These are phyloP conservation scores for Tetramorium simillimum DNA, from an alignment of 1,140 invertebrate species.

Conservation along the genomic window DNA sequence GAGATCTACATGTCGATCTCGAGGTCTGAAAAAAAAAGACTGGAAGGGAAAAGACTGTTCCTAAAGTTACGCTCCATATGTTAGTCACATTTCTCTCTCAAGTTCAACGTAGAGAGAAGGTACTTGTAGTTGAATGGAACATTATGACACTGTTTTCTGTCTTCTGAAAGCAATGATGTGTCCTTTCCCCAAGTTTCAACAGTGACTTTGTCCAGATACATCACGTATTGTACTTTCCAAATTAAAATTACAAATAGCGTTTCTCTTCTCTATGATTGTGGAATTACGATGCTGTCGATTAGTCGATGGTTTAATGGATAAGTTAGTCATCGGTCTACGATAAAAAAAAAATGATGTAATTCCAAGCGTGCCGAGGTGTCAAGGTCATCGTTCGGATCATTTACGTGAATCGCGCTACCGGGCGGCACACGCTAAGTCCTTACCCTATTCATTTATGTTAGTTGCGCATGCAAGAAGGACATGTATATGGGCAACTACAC, in stretches of 20 bases:
- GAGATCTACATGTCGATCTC: background rate
- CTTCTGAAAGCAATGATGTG: background rate
- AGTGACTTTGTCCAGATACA: background rate
- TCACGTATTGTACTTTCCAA: background rate
- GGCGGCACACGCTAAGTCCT: slow-evolving; percentile 62
- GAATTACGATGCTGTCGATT: background rate
- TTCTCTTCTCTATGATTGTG: background rate
- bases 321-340: background rate
- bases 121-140: slow-evolving; percentile 16
- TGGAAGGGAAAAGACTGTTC: background rate
- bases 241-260: background rate
- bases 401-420: slow-evolving; percentile 62
- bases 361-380: slow-evolving; percentile 52
- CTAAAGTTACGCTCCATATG: slow-evolving; percentile 17
- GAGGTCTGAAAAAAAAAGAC: background rate
- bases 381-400: slow-evolving; percentile 63
- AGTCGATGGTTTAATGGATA: background rate
- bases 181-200: background rate
- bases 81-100: slow-evolving; percentile 15
- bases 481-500: slow-evolving; percentile 75
- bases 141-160: background rate
- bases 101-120: background rate
- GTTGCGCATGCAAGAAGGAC: slow-evolving; percentile 77
- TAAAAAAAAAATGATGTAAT: slow-evolving; percentile 1
- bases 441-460: slow-evolving; percentile 75